Conservation (phyloP, 2,888 invertebrate genomes). For the Apamea sordens region DNA sequence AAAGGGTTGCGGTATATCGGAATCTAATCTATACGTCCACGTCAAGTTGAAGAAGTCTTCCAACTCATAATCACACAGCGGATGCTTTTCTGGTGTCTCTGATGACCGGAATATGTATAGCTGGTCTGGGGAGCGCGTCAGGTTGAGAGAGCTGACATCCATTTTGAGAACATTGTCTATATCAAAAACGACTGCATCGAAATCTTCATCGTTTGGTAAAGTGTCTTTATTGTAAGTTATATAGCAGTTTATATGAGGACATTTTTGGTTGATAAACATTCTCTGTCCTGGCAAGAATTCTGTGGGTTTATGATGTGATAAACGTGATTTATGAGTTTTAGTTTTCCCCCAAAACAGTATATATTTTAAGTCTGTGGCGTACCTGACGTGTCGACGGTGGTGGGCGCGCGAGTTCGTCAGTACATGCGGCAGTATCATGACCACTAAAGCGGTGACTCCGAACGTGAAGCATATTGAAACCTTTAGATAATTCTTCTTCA, state of each 20-base stretch:
- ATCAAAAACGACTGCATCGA: slow-evolving; percentile 82
- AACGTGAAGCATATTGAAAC: slow-evolving; percentile 67
- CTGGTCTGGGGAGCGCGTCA: slow-evolving; percentile 77
- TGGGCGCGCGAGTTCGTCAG: slow-evolving; percentile 49
- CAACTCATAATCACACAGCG: slow-evolving; percentile 77
- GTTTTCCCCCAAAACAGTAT: slow-evolving; percentile 81
- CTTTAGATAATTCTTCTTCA: slow-evolving; percentile 62
- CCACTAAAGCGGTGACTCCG: slow-evolving; percentile 64
- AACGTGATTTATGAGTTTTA: slow-evolving; percentile 54
- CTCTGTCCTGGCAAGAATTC: slow-evolving; percentile 75
- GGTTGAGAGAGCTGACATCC: slow-evolving; percentile 67
- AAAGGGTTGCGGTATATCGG: slow-evolving; percentile 82
- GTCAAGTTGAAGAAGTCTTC: slow-evolving; percentile 86
- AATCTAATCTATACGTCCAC: slow-evolving; percentile 85
- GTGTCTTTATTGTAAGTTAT: slow-evolving; percentile 79
- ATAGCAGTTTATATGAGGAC: slow-evolving; percentile 82
- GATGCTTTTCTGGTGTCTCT: slow-evolving; percentile 77
- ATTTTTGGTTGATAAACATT: slow-evolving; percentile 81
- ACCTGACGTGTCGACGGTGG: slow-evolving; percentile 65
- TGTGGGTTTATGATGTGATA: slow-evolving; percentile 55
- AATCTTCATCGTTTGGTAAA: slow-evolving; percentile 73
- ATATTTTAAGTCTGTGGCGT: slow-evolving; percentile 82
- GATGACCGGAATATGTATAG: slow-evolving; percentile 82
- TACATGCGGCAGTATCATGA: slow-evolving; percentile 74
- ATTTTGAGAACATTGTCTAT: slow-evolving; percentile 73